Evolutionary conservation across 2,888 invertebrate species (phyloP).

Genomic region (Aproaerema taeniolella): DNA sequence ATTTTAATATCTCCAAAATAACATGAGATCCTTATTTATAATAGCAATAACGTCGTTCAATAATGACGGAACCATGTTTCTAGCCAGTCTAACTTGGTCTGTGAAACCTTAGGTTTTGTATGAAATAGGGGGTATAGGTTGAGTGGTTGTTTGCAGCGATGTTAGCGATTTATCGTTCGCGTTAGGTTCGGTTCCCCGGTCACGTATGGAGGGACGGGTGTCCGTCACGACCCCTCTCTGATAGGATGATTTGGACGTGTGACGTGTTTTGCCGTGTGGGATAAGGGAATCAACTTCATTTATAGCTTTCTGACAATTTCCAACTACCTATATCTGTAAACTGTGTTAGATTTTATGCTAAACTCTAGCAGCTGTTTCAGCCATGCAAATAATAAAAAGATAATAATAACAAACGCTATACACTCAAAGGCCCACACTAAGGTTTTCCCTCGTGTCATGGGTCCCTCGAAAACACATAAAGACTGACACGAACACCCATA

Average conservation of each 20-base stretch:
- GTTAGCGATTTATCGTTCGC: slow-evolving; percentile 57
- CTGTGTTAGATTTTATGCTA: too few relatives aligned
- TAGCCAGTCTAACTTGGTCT: slow-evolving; percentile 33
- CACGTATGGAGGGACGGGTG: slow-evolving; percentile 60
- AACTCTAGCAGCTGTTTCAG: too few relatives aligned
- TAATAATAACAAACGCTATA: too few relatives aligned
- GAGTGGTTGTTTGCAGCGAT: slow-evolving; percentile 33
- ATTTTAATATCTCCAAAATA: slow-evolving; percentile 70
- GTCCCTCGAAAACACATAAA: too few relatives aligned
- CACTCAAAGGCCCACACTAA: too few relatives aligned
- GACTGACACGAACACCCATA: too few relatives aligned
- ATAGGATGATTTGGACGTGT: slow-evolving; percentile 66
- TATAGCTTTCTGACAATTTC: too few relatives aligned
- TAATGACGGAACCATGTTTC: slow-evolving; percentile 57
- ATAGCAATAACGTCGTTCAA: slow-evolving; percentile 67
- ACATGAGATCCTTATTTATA: slow-evolving; percentile 66
- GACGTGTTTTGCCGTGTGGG: slow-evolving; percentile 37
- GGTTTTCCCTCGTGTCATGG: too few relatives aligned
- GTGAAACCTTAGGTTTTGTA: not conserved
- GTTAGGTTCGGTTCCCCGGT: slow-evolving; percentile 56
- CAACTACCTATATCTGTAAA: too few relatives aligned
- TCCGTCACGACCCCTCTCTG: slow-evolving; percentile 55
- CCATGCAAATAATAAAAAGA: too few relatives aligned
- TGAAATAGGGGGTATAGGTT: too few relatives aligned
- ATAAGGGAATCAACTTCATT: too few relatives aligned